Evolutionary conservation across 2,113 vertebrate species (phyloP).

Genomic region (Scomber japonicus): DNA sequence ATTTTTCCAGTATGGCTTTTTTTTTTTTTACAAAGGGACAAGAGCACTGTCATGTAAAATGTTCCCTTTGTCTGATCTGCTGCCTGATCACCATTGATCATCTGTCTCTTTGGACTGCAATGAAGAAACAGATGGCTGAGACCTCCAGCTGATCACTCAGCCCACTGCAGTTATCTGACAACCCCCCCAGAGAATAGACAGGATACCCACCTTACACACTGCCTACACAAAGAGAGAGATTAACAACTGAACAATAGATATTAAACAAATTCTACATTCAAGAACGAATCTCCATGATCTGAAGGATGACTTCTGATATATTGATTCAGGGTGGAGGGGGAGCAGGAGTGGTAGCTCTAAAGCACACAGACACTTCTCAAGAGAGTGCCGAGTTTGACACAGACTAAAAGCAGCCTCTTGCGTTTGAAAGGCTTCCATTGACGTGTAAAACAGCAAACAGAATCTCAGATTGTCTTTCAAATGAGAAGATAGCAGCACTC

Average conservation of each 20-base stretch:
- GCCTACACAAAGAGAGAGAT: neutral
- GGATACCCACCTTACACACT: neutral
- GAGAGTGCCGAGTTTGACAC: constrained; percentile 65
- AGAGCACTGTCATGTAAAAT: constrained; percentile 56
- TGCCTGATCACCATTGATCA: constrained; percentile 76
- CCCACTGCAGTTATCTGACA: constrained; percentile 24
- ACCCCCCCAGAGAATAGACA: constrained; percentile 23
- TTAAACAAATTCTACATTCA: neutral
- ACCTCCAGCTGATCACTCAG: constrained; percentile 62
- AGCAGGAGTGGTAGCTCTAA: constrained; percentile 15
- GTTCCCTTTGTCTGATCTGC: constrained; percentile 69
- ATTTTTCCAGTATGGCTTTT: constrained; percentile 24
- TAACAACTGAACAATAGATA: neutral
- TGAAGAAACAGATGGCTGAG: constrained; percentile 74
- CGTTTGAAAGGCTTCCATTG: constrained; percentile 78
- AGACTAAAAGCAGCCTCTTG: constrained; percentile 58
- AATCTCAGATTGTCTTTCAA: constrained; percentile 82
- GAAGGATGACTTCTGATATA: neutral
- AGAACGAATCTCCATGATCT: neutral
- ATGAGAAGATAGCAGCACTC: constrained; percentile 78
- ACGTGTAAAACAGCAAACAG: constrained; percentile 86
- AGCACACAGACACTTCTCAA: constrained; percentile 51
- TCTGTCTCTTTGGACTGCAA: constrained; percentile 39
- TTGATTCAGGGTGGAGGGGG: constrained; percentile 23
- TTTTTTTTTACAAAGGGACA: constrained; percentile 8